These are phyloP conservation scores for Phacellophora camtschatica DNA, from an alignment of 30 jellyfish, hydroid and myxozoan genomes.

Conservation along the genomic window DNA sequence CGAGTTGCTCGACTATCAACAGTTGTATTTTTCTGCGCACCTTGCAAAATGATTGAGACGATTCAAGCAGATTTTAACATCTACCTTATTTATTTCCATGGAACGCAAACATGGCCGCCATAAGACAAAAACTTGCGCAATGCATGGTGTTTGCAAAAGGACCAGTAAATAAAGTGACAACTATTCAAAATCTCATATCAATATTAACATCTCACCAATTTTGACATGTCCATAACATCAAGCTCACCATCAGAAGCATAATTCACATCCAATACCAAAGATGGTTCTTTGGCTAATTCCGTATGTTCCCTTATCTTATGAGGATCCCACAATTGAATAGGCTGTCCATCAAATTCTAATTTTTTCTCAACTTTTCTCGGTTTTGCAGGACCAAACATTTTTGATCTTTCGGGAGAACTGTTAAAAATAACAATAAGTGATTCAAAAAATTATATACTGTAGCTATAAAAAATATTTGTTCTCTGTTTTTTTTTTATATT, in stretches of 20 bases:
- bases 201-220: constrained; percentile 23
- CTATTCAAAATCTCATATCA: too few relatives aligned
- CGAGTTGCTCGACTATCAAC: too few relatives aligned
- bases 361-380: neutral
- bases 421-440: neutral
- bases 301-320: constrained; percentile 32
- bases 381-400: constrained; percentile 9
- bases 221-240: constrained; percentile 21
- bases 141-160: too few relatives aligned
- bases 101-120: too few relatives aligned
- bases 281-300: constrained; percentile 33
- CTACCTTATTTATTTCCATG: too few relatives aligned
- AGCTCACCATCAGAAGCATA: constrained; percentile 62
- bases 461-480: neutral
- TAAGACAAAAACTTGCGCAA: too few relatives aligned
- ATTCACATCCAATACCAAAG: constrained; percentile 33
- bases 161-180: too few relatives aligned
- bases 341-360: neutral
- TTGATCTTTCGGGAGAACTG: constrained; percentile 8
- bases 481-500: too few relatives aligned
- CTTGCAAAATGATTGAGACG: too few relatives aligned
- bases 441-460: neutral
- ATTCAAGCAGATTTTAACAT: too few relatives aligned
- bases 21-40: too few relatives aligned
- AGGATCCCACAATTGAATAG: neutral